Conservation (phyloP, 2,888 invertebrate genomes). For the Heteromurus nitidus region DNA sequence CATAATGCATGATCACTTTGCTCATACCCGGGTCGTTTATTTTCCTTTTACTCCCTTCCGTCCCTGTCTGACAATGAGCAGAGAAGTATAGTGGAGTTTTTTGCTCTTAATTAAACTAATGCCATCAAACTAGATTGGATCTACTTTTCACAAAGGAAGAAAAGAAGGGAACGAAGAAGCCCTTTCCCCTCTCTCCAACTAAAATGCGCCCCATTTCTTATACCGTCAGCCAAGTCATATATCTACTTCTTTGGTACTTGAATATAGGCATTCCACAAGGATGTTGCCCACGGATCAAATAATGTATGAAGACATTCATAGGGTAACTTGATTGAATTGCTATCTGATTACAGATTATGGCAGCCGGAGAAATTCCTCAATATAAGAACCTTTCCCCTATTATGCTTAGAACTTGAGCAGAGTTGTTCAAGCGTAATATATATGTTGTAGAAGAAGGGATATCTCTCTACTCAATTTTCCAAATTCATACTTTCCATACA, state of each 20-base stretch:
- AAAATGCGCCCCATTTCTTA: too few species aligned
- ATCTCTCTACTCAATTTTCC: constrained; percentile 14
- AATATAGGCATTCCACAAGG: not conserved
- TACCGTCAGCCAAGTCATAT: too few species aligned
- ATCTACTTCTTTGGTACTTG: too few species aligned
- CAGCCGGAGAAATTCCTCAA: constrained; percentile 28
- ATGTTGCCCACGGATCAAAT: not conserved
- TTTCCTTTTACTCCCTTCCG: not conserved
- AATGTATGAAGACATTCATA: not conserved
- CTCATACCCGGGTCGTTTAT: not conserved
- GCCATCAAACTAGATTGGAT: constrained; percentile 64
- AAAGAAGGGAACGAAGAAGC: constrained; percentile 55
- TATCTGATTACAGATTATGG: constrained; percentile 64
- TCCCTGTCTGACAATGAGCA: not conserved
- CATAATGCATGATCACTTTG: constrained; percentile 14
- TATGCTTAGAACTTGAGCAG: not conserved
- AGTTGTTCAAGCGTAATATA: constrained; percentile 43
- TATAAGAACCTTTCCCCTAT: constrained; percentile 24
- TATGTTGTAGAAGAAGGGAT: constrained; percentile 38
- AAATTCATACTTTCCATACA: constrained; percentile 1
- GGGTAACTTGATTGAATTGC: constrained; percentile 61
- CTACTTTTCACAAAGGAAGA: constrained; percentile 60
- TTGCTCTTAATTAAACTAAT: constrained; percentile 66
- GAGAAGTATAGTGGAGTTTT: constrained; percentile 41
- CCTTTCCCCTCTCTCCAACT: too few species aligned